phyloP scores from a whole-genome alignment of 92 coral and sea anemone species.

The Hydrozoanthus gracilis region DNA sequence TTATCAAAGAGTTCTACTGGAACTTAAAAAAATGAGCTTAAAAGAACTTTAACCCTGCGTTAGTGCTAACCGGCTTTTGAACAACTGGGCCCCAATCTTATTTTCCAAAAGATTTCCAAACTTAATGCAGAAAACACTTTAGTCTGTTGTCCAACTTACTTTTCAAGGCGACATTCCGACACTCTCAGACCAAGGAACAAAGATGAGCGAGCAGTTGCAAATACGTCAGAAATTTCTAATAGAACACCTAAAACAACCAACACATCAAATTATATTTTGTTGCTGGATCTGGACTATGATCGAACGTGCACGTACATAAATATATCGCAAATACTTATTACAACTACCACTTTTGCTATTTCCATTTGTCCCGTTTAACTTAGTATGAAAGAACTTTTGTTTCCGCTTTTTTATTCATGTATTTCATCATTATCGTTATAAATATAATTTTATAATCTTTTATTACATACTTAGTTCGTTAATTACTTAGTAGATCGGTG shows the following conservation, averaged over 20 bases:
- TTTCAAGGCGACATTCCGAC: slow-evolving; percentile 84
- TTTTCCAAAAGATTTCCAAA: background rate
- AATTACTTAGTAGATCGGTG: too few relatives aligned
- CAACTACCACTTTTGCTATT: background rate
- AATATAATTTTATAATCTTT: too few relatives aligned
- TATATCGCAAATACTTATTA: background rate
- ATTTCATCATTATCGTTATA: too few relatives aligned
- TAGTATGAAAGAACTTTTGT: too few relatives aligned
- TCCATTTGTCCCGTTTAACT: too few relatives aligned
- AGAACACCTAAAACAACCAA: slow-evolving; percentile 75
- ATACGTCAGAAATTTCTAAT: slow-evolving; percentile 89
- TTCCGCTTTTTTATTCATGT: too few relatives aligned
- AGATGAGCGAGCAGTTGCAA: slow-evolving; percentile 71
- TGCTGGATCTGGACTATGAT: background rate
- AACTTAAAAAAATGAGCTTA: too few relatives aligned
- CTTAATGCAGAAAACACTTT: too few relatives aligned
- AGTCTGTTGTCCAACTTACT: slow-evolving; percentile 57
- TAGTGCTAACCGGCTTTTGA: too few relatives aligned
- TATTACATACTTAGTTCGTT: too few relatives aligned
- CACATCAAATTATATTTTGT: background rate
- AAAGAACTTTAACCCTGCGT: too few relatives aligned
- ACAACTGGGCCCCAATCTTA: background rate
- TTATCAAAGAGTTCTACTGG: too few relatives aligned
- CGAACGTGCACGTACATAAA: background rate
- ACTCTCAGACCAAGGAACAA: slow-evolving; percentile 75